Base-by-base conservation (phyloP, 2,888 invertebrate genomes). In the Ferdinandea cuprea region DNA sequence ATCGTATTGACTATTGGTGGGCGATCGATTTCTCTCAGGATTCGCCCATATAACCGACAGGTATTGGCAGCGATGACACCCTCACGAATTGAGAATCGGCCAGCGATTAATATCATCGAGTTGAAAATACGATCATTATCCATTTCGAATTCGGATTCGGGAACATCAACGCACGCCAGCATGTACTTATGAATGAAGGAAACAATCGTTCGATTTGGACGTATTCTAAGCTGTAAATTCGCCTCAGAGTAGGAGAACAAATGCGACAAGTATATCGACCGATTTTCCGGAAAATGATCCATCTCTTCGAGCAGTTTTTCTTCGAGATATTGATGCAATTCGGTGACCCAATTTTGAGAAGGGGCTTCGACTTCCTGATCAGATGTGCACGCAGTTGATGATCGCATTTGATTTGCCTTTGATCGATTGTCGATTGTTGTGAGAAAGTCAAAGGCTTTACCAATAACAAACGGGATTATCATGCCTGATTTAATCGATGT, bases 1-100 rank as follows among this genome's bases (percentile, higher is more conserved):
- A 90, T 88, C 17, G 89, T 90, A 69, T 90, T 90, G 0, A 91
- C 89, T 15, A 89, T 87, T 28, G 89, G 88, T 2, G 91, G 90
- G 0, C 90, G 86, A 85, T 91, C 91, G 32, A 89, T 90, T 17
- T 65, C 84, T 28, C 78, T 77, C 28, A 88, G 69, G 37, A 88
- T 87, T n/a, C 52, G 48, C 0, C 86, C 86, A 84, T 86, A 88
- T 17, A 88, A 40, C 3, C 69, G 63, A 21, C 88, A 88, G 0
- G 87, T 88, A 4, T 83, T 86, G 21, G 84, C 76, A 15, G 90
- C 89, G 0, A 88, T 63, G 6, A 74, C 56, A 19, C 85, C 74
- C 32, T 91, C 89, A 17, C 90, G 85, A 25, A 91, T 58, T 0
- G 89, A 87, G 11, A 91, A 86, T 5, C 90, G 88, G 1, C 89